Percentiles rank a stretch among this genome's conserved stretches.
Evolutionary conservation across 2,888 invertebrate species (phyloP).

Genomic region (Drosophila nigricruria): DNA sequence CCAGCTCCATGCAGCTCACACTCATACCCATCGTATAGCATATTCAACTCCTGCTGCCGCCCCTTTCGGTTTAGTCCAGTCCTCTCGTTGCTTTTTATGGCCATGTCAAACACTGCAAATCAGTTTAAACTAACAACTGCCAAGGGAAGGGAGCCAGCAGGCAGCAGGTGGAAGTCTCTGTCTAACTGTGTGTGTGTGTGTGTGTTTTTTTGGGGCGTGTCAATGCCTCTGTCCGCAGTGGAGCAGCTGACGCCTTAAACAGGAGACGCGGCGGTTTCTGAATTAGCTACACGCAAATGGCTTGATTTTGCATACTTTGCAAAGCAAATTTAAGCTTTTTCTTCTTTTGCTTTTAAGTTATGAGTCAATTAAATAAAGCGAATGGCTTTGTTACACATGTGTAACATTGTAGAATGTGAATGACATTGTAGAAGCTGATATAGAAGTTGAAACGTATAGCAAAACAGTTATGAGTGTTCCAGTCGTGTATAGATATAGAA

Average conservation of each 20-base stretch:
- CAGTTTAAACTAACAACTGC: slow-evolving; percentile 79
- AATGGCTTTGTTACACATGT: neutral
- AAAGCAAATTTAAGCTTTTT: neutral
- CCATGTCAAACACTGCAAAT: slow-evolving; percentile 81
- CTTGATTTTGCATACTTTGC: neutral
- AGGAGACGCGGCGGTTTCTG: slow-evolving; percentile 2
- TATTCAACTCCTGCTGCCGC: neutral
- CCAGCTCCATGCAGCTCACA: neutral
- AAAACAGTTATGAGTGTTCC: too few relatives aligned
- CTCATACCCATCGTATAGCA: neutral
- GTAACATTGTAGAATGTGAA: too few relatives aligned
- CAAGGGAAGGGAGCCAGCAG: slow-evolving; percentile 1
- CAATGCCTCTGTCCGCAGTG: slow-evolving; percentile 66
- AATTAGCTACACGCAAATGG: slow-evolving; percentile 4
- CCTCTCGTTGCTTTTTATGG: slow-evolving; percentile 76
- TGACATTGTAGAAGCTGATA: neutral
- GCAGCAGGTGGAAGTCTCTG: slow-evolving; percentile 12
- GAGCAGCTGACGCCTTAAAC: slow-evolving; percentile 65
- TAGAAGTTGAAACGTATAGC: neutral
- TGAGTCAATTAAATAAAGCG: neutral
- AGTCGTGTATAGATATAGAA: too few relatives aligned
- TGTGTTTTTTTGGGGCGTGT: slow-evolving; percentile 55
- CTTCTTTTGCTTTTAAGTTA: neutral
- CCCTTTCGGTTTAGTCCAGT: slow-evolving; percentile 20
- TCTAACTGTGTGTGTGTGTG: slow-evolving; percentile 6